These are phyloP conservation scores for Clarias fuscus DNA, from an alignment of 2,797 vertebrate species.

Conservation along the genomic window DNA sequence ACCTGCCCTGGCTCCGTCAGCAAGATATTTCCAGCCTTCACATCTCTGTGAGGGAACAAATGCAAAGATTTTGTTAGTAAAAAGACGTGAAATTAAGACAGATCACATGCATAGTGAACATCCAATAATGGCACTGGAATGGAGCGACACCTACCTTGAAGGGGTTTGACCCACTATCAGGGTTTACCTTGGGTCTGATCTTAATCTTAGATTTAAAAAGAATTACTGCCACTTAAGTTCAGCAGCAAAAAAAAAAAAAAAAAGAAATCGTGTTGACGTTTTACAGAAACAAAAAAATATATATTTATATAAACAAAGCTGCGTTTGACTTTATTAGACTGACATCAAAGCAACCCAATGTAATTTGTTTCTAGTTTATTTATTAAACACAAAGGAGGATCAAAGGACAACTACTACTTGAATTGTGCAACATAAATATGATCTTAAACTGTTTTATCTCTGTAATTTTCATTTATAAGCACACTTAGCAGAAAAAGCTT, in stretches of 20 bases:
- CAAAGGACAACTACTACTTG: neutral
- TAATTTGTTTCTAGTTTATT: neutral
- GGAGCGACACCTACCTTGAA: too few relatives aligned
- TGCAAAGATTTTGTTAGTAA: neutral
- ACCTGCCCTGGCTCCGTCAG: constrained; percentile 91
- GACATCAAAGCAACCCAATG: neutral
- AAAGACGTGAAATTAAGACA: neutral
- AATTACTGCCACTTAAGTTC: neutral
- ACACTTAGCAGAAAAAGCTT: neutral
- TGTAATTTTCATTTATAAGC: neutral
- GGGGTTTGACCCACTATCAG: too few relatives aligned
- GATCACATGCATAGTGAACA: neutral
- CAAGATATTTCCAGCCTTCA: constrained; percentile 94
- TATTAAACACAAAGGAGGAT: neutral
- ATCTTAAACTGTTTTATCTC: neutral
- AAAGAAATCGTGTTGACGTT: neutral
- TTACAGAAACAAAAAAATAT: too few relatives aligned
- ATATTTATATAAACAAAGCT: neutral
- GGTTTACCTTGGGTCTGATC: neutral
- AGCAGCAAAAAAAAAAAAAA: neutral
- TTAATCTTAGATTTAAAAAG: neutral
- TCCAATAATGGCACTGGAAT: neutral
- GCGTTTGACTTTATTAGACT: neutral
- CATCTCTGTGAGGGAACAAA: constrained; percentile 74
- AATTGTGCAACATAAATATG: neutral